Evolutionary conservation across 2,888 invertebrate species (phyloP).

Genomic region (Drosophila lutescens): DNA sequence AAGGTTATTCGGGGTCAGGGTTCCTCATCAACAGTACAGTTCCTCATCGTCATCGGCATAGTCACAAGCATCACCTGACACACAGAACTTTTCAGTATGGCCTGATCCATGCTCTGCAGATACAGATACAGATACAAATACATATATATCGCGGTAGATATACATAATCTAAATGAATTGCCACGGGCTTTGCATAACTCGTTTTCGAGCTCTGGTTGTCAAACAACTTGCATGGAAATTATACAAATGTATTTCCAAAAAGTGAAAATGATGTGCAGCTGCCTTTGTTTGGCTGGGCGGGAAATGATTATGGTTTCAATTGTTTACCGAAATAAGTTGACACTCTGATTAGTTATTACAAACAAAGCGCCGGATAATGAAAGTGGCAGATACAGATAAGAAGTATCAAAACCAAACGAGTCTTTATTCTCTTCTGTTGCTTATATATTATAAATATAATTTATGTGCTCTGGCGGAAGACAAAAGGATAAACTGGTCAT

Average conservation of each 20-base stretch:
- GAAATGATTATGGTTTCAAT: constrained; percentile 12
- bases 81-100: constrained; percentile 23
- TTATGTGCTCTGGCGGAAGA: neutral
- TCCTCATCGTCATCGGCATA: constrained; percentile 50
- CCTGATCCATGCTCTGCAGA: constrained; percentile 45
- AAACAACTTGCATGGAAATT: constrained; percentile 27
- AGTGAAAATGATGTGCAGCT: constrained; percentile 23
- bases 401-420: neutral
- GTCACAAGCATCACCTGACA: constrained; percentile 29
- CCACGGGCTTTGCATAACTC: constrained; percentile 32
- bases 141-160: no score
- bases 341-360: constrained; percentile 25
- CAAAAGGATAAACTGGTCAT: constrained; percentile 19
- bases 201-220: constrained; percentile 21
- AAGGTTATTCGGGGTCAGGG: constrained; percentile 29
- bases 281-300: constrained; percentile 3
- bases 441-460: neutral
- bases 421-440: neutral
- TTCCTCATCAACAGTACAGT: constrained; percentile 25
- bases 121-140: neutral
- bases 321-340: constrained; percentile 33
- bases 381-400: constrained; percentile 11
- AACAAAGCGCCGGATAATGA: constrained; percentile 16
- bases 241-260: constrained; percentile 33
- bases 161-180: constrained; percentile 38